phyloP scores from a whole-genome alignment of 2,797 vertebrate genomes.

The Gymnothorax reevesii region DNA sequence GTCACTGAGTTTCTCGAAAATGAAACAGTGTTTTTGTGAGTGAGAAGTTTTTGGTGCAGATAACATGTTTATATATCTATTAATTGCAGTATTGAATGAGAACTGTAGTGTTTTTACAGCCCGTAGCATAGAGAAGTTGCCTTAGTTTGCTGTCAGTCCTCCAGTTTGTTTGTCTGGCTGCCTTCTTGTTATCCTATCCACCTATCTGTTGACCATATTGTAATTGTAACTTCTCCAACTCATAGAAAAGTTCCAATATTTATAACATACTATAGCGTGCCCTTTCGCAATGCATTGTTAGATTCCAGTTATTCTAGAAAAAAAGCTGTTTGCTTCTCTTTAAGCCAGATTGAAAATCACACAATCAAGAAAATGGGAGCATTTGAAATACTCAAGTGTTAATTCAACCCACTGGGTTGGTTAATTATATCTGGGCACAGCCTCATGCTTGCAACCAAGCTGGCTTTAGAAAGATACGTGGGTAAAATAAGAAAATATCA shows the following conservation, averaged over 20 bases:
- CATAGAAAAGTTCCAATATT: no score
- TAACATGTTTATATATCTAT: no score
- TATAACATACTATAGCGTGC: no score
- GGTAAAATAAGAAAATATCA: not conserved
- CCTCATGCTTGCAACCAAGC: not conserved
- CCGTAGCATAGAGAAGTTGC: no score
- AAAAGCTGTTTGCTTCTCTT: not conserved
- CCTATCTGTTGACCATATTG: not conserved
- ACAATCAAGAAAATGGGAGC: not conserved
- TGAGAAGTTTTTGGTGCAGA: not conserved
- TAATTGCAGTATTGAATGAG: no score
- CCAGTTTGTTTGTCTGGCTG: no score
- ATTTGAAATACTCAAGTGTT: not conserved
- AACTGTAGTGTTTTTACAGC: no score
- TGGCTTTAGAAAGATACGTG: not conserved
- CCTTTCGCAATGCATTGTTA: not conserved
- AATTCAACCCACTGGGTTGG: no score
- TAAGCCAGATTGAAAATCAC: no score
- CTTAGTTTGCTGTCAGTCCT: no score
- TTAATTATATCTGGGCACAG: not conserved
- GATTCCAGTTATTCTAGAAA: not conserved
- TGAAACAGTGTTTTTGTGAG: not conserved
- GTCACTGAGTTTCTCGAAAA: not conserved
- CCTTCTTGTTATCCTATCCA: no score
- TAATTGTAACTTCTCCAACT: no score